Conservation (phyloP, 2,797 vertebrate species). For the Gymnothorax reevesii region DNA sequence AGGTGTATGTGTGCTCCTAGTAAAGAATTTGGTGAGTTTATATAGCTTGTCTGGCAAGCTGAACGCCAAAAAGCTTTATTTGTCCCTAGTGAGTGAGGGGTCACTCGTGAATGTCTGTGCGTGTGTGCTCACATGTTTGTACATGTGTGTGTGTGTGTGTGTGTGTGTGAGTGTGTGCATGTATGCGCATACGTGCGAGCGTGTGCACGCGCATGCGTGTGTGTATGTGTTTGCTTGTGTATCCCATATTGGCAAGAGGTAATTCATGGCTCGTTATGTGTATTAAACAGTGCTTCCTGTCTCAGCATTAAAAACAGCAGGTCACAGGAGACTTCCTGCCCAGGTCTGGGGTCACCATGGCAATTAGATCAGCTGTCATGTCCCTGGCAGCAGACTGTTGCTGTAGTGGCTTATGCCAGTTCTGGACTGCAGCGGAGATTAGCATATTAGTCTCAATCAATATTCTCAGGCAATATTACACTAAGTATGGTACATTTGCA, state of each 20-base stretch:
- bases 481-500: background rate
- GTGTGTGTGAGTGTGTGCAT: background rate
- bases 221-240: no score
- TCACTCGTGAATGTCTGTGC: no score
- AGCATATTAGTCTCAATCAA: background rate
- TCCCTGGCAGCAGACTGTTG: background rate
- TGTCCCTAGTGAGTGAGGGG: no score
- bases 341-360: slow-evolving; percentile 6
- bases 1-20: no score
- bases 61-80: no score
- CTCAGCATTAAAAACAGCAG: slow-evolving; percentile 2
- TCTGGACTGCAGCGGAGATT: background rate
- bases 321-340: background rate
- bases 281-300: background rate
- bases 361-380: background rate
- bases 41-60: no score
- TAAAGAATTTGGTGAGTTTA: no score
- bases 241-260: background rate
- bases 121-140: background rate
- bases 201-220: no score
- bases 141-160: background rate
- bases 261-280: background rate
- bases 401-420: background rate
- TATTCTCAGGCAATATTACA: background rate
- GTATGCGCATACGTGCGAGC: background rate